These are phyloP conservation scores for Tautogolabrus adspersus DNA, from an alignment of 2,113 vertebrate species.

Conservation along the genomic window DNA sequence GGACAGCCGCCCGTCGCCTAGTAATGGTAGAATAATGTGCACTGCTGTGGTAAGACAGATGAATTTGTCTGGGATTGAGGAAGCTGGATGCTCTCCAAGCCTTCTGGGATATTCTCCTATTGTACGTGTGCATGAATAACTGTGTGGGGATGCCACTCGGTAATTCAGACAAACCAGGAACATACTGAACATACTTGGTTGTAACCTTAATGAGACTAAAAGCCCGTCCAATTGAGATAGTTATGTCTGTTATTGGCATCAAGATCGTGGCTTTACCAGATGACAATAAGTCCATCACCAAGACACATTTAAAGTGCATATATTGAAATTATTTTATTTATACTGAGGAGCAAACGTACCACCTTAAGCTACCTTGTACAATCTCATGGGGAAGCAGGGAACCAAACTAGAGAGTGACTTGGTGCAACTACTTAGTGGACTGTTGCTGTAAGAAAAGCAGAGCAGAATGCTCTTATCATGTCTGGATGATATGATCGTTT, in stretches of 20 bases:
- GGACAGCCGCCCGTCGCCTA: neutral
- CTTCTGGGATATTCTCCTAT: slow-evolving; percentile 19
- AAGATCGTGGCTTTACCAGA: neutral
- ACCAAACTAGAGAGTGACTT: too few species aligned
- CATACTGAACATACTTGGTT: neutral
- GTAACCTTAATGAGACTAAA: neutral
- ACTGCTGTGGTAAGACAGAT: slow-evolving; percentile 17
- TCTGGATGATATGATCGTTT: too few species aligned
- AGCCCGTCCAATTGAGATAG: neutral
- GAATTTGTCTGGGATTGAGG: slow-evolving; percentile 3
- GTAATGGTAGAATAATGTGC: slow-evolving; percentile 25
- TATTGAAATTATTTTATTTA: too few species aligned
- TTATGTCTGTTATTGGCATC: neutral
- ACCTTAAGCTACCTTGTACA: too few species aligned
- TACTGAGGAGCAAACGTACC: too few species aligned
- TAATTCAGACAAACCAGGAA: neutral
- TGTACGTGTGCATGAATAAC: slow-evolving; percentile 18
- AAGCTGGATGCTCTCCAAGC: slow-evolving; percentile 19
- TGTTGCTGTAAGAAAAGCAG: too few species aligned
- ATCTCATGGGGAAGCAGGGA: too few species aligned
- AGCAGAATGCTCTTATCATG: too few species aligned
- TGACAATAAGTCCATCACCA: too few species aligned
- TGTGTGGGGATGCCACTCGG: neutral
- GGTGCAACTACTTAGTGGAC: too few species aligned
- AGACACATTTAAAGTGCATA: too few species aligned